Percentiles rank a stretch among this genome's conserved stretches.
Evolutionary conservation across 2,113 vertebrate species (phyloP).

Genomic region (Ammodytes marinus): DNA sequence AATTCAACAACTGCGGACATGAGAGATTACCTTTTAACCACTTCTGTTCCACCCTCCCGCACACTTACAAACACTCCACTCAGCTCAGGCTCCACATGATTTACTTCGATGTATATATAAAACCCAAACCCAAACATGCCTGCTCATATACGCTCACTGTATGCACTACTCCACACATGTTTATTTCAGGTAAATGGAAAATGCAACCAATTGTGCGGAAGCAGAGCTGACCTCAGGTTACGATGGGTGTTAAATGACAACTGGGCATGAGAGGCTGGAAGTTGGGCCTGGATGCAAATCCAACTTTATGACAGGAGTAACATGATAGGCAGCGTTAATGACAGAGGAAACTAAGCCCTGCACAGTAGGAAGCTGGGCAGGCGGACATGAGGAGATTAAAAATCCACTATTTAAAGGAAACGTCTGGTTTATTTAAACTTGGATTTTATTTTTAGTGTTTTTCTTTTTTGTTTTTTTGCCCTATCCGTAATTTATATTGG

Average conservation of each 20-base stretch:
- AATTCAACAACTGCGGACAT: slow-evolving; percentile 54
- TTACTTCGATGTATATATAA: slow-evolving; percentile 58
- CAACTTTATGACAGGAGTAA: slow-evolving; percentile 54
- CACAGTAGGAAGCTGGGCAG: slow-evolving; percentile 16
- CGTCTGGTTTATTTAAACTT: slow-evolving; percentile 1
- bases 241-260: slow-evolving; percentile 54
- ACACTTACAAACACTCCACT: slow-evolving; percentile 42
- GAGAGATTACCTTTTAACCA: slow-evolving; percentile 43
- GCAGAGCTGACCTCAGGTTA: slow-evolving; percentile 44
- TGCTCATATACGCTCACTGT: background rate
- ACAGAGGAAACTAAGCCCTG: slow-evolving; percentile 29
- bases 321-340: slow-evolving; percentile 54
- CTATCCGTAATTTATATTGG: background rate
- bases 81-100: slow-evolving; percentile 50
- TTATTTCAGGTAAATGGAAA: slow-evolving; percentile 26
- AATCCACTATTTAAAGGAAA: background rate
- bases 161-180: background rate
- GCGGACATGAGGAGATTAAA: slow-evolving; percentile 28
- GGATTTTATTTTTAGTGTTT: background rate
- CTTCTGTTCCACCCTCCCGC: slow-evolving; percentile 21
- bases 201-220: slow-evolving; percentile 14
- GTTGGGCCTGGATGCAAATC: slow-evolving; percentile 1
- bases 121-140: slow-evolving; percentile 50
- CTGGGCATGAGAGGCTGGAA: slow-evolving; percentile 32
- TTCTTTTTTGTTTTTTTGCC: too few species aligned